Conservation (phyloP, 2,113 vertebrate species). For the Saguinus midas region DNA sequence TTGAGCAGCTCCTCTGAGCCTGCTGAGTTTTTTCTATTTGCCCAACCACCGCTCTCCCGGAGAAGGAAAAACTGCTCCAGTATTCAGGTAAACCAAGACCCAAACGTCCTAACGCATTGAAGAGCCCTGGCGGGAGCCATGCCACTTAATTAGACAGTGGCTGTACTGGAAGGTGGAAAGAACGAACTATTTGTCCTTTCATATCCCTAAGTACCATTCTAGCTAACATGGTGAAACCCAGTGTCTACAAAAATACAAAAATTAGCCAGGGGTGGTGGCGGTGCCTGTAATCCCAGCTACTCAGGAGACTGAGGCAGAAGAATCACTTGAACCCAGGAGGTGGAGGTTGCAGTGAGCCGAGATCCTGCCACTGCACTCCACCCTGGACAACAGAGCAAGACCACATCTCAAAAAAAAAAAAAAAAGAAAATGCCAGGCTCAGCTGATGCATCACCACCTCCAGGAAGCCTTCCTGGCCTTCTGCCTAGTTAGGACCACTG, state of each 20-base stretch:
- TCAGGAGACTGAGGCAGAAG: too few relatives aligned
- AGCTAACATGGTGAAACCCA: too few relatives aligned
- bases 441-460: not conserved
- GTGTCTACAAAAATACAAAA: too few relatives aligned
- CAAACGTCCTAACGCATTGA: not conserved
- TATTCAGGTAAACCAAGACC: not conserved
- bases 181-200: not conserved
- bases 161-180: not conserved
- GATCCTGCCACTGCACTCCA: too few relatives aligned
- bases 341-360: too few relatives aligned
- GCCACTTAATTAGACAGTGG: not conserved
- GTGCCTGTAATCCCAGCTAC: too few relatives aligned
- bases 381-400: too few relatives aligned
- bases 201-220: not conserved
- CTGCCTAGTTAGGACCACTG: not conserved
- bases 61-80: not conserved
- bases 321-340: too few relatives aligned
- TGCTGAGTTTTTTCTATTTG: not conserved
- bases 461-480: not conserved
- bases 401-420: too few relatives aligned
- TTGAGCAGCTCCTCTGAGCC: too few relatives aligned
- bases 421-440: not conserved
- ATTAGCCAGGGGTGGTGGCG: too few relatives aligned
- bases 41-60: not conserved
- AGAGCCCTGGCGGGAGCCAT: not conserved